Evolutionary conservation across 2,113 vertebrate species (phyloP).

Genomic region (Atlantisia rogersi): DNA sequence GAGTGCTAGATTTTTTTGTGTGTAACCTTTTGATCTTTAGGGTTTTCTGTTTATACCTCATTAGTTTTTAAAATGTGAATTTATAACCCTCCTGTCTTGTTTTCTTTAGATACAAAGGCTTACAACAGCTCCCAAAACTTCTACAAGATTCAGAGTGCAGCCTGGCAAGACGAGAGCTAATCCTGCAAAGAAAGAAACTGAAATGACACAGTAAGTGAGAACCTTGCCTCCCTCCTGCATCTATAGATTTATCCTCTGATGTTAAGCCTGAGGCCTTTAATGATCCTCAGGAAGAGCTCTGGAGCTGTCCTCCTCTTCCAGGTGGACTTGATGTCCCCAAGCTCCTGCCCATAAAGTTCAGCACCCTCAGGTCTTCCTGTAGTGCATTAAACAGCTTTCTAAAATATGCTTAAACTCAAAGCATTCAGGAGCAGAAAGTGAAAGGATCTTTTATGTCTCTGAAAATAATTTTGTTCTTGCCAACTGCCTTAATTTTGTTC

Average conservation of each 20-base stretch:
- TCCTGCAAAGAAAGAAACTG: background rate
- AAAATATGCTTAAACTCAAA: background rate
- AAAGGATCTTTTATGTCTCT: background rate
- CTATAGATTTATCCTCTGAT: background rate
- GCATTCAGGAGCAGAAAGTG: background rate
- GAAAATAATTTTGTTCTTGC: background rate
- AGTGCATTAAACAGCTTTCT: background rate
- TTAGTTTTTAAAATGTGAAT: background rate
- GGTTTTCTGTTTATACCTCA: background rate
- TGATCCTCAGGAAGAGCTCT: background rate
- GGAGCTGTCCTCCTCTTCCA: background rate
- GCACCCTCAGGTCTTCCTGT: background rate
- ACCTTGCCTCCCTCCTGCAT: background rate
- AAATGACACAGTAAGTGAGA: background rate
- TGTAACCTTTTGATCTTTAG: background rate
- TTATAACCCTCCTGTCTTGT: background rate
- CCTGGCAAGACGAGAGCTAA: background rate
- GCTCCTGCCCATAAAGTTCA: background rate
- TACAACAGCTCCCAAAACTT: background rate
- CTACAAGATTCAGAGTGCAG: background rate
- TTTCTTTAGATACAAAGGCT: background rate
- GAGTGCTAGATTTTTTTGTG: background rate
- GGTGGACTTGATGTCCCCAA: background rate
- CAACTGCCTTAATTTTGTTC: background rate
- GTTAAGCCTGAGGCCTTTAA: background rate